These are phyloP conservation scores for Trichacis sp. DNA, from an alignment of 2,888 invertebrate genomes.

Conservation along the genomic window DNA sequence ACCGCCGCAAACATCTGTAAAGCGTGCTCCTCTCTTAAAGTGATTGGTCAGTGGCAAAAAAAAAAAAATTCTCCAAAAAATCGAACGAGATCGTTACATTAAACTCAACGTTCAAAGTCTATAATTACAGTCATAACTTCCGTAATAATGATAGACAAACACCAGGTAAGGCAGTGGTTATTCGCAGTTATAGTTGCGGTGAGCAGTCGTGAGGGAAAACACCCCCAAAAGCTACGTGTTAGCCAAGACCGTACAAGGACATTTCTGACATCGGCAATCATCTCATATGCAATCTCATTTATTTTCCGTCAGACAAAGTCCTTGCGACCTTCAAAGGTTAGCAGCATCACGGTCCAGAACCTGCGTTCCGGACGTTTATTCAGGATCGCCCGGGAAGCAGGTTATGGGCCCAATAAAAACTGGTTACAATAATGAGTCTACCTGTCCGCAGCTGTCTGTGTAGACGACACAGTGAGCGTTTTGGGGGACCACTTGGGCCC, in stretches of 20 bases:
- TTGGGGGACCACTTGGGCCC: slow-evolving; percentile 79
- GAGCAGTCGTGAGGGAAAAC: slow-evolving; percentile 69
- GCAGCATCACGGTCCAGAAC: slow-evolving; percentile 66
- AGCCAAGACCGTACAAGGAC: slow-evolving; percentile 63
- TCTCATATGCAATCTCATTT: too few species aligned
- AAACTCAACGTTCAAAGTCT: too few species aligned
- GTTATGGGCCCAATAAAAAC: slow-evolving; percentile 66
- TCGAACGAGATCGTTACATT: too few species aligned
- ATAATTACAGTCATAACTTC: slow-evolving; percentile 53
- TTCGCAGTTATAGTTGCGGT: slow-evolving; percentile 70
- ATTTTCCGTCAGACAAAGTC: slow-evolving; percentile 41
- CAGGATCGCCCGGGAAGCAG: slow-evolving; percentile 51
- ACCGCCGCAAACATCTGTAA: slow-evolving; percentile 18
- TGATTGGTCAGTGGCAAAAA: background rate
- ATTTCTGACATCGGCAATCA: slow-evolving; percentile 40
- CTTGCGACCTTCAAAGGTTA: slow-evolving; percentile 65
- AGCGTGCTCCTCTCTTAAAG: slow-evolving; percentile 34
- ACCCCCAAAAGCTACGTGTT: slow-evolving; percentile 69
- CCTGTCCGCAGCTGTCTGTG: slow-evolving; percentile 97
- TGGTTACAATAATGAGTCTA: slow-evolving; percentile 73
- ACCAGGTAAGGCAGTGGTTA: slow-evolving; percentile 70
- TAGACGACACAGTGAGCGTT: slow-evolving; percentile 95
- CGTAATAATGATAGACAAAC: slow-evolving; percentile 66
- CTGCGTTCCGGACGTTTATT: slow-evolving; percentile 52
- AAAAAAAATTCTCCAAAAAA: too few species aligned